Evolutionary conservation across 2,888 invertebrate genomes (phyloP).

Genomic region (Blastobasis adustella): DNA sequence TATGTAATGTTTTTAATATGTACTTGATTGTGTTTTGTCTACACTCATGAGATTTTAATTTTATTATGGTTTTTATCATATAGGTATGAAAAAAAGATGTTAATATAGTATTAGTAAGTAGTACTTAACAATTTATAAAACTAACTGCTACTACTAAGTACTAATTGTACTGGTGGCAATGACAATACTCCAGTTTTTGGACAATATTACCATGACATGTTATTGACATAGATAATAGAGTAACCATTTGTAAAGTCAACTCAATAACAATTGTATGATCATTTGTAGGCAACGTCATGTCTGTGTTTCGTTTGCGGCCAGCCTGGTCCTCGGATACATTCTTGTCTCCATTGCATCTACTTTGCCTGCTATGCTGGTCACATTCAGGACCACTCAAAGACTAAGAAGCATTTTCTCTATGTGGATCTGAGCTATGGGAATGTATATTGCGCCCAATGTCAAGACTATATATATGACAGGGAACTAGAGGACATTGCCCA

Average conservation of each 20-base stretch:
- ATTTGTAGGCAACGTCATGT: constrained; percentile 82
- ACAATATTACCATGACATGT: too few relatives aligned
- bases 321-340: constrained; percentile 86
- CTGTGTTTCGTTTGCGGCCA: constrained; percentile 88
- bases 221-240: too few relatives aligned
- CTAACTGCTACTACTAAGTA: too few relatives aligned
- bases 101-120: background rate
- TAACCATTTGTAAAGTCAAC: too few relatives aligned
- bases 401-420: constrained; percentile 87
- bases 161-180: too few relatives aligned
- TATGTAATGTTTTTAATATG: too few relatives aligned
- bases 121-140: background rate
- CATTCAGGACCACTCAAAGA: constrained; percentile 89
- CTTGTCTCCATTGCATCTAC: constrained; percentile 92
- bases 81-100: too few relatives aligned
- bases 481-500: constrained; percentile 77
- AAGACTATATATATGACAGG: constrained; percentile 93
- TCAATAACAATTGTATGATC: constrained; percentile 7
- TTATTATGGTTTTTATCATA: too few relatives aligned
- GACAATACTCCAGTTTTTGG: too few relatives aligned
- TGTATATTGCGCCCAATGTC: constrained; percentile 91
- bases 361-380: constrained; percentile 94
- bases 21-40: too few relatives aligned
- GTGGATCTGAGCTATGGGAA: constrained; percentile 93
- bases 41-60: too few relatives aligned